Evolutionary conservation across 2,797 vertebrate species (phyloP).

Genomic region (Intellagama lesueurii): DNA sequence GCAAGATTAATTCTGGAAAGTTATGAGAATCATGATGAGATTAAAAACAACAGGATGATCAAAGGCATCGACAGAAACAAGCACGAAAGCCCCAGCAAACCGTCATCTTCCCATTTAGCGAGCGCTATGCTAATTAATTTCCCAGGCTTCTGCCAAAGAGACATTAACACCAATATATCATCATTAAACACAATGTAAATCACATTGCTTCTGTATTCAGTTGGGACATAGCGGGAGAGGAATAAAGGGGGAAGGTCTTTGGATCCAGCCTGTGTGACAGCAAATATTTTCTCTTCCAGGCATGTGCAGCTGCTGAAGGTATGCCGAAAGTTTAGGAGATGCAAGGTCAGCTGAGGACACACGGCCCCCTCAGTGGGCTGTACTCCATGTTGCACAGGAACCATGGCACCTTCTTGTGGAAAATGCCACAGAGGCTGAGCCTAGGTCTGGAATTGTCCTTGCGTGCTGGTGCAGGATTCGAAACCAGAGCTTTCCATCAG

Average conservation of each 20-base stretch:
- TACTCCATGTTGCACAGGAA: not conserved
- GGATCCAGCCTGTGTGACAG: not conserved
- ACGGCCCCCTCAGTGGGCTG: no score
- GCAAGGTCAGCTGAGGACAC: not conserved
- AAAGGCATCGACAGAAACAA: conserved; percentile 1
- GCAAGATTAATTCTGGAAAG: conserved; percentile 26
- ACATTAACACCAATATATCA: conserved; percentile 41
- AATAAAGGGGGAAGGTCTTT: not conserved
- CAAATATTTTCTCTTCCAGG: not conserved
- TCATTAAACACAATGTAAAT: conserved; percentile 45
- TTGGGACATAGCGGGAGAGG: not conserved
- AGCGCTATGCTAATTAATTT: conserved; percentile 57
- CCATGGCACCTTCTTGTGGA: not conserved
- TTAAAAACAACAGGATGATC: conserved; percentile 19
- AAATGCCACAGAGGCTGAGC: not conserved
- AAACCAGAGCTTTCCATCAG: not conserved
- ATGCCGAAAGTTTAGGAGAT: not conserved
- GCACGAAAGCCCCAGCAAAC: not conserved
- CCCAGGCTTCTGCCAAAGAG: conserved; percentile 41
- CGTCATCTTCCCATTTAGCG: conserved; percentile 39
- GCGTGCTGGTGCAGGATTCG: not conserved
- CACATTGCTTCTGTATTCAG: not conserved
- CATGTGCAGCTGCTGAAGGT: no score
- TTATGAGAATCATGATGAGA: conserved; percentile 30
- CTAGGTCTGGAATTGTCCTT: not conserved